Base-by-base conservation (phyloP, 2,888 invertebrate genomes). In the Suillia variegata region DNA sequence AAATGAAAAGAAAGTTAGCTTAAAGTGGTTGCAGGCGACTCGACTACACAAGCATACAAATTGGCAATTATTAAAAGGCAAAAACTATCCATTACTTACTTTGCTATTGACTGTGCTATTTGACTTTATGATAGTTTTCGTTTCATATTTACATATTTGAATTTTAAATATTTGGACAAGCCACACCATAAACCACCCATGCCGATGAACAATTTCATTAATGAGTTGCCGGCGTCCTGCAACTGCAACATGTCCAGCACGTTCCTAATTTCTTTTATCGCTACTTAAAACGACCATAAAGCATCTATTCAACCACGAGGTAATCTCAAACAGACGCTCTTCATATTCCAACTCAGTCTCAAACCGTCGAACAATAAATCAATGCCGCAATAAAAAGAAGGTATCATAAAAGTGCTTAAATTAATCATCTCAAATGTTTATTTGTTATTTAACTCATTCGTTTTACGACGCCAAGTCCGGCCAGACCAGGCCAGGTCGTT, bases 381-480 rank as follows among this genome's bases (percentile, higher is more conserved):
- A 80, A 74, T 71, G 71, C 69, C 68, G 76, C 75, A 74, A 77
- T 73, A 74, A 78, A 77, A 70, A n/a, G n/a, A n/a, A 76, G 69
- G 65, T 71, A 71, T 79, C 79, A 76, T 80, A 79, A 80, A 80
- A 80, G 76, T 79, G 78, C 79, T 76, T 79, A 80, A 80, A 80
- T 80, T 80, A 80, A 80, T 80, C 80, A 80, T 80, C 71, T 74
- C 74, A 72, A 79, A 71, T 72, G 77, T 75, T 73, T 73, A 75
- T 78, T 75, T 78, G 71, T 79, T 74, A 69, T 69, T 73, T 74
- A 70, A 68, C 67, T 72, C 67, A 69, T 68, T 71, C 64, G 47
- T 55, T 67, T 65, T 65, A 67, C 62, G 64, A 66, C 8, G 5
- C 34, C 34, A 33, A 52, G 51, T 57, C 62, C 62, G 61, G 60